phyloP scores from a whole-genome alignment of 2,797 vertebrate species.

The Nannoperca australis region DNA sequence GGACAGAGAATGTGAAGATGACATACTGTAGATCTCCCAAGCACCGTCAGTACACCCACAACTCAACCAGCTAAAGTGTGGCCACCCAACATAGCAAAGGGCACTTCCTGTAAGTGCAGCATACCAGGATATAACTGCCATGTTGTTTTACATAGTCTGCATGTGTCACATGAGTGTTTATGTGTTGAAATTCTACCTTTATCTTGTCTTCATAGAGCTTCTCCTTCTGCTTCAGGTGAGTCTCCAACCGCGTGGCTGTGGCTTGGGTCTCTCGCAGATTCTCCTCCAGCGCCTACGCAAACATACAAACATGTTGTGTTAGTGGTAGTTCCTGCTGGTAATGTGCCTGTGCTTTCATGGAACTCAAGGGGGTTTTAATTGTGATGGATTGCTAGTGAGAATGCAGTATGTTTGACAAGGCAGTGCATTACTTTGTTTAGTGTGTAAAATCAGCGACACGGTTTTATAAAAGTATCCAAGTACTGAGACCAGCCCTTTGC shows the following conservation, averaged over 20 bases:
- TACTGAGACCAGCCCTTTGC: neutral
- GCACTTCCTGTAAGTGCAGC: slow-evolving; percentile 11
- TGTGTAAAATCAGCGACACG: neutral
- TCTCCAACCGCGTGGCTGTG: slow-evolving; percentile 91
- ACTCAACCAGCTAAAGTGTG: neutral
- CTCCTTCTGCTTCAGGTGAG: slow-evolving; percentile 96
- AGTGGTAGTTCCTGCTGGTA: neutral
- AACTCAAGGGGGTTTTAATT: neutral
- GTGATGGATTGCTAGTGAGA: neutral
- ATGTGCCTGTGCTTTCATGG: neutral
- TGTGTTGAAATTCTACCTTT: slow-evolving; percentile 85
- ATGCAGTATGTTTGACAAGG: slow-evolving; percentile 5
- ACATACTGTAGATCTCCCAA: slow-evolving; percentile 44
- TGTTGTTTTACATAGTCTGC: neutral
- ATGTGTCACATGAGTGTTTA: neutral
- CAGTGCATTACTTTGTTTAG: neutral
- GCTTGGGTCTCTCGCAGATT: slow-evolving; percentile 93
- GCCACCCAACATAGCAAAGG: slow-evolving; percentile 22
- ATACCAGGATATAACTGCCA: neutral
- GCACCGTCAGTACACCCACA: slow-evolving; percentile 26
- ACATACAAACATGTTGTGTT: slow-evolving; percentile 14
- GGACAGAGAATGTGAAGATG: slow-evolving; percentile 59
- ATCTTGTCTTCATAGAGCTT: slow-evolving; percentile 97
- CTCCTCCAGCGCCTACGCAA: slow-evolving; percentile 92
- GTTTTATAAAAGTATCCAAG: neutral